Conservation (phyloP, 1,140 invertebrate species). For the Ceratoteleas bidentatus region DNA sequence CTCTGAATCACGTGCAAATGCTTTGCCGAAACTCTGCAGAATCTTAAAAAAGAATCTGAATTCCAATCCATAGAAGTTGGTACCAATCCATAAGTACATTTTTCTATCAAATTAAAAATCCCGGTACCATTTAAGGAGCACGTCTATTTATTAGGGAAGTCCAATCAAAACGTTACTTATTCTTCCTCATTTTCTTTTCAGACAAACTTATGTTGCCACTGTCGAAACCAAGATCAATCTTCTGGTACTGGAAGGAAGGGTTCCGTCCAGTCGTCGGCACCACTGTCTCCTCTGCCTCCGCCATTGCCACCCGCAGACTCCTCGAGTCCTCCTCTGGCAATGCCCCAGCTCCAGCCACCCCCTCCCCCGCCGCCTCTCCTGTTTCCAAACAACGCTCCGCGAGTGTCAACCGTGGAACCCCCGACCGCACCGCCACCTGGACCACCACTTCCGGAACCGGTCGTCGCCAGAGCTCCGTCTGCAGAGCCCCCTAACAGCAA, state of each 20-base stretch:
- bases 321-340: constrained; percentile 24
- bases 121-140: too few species aligned
- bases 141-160: too few species aligned
- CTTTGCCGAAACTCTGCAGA: too few species aligned
- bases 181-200: constrained; percentile 38
- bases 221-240: constrained; percentile 76
- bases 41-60: too few species aligned
- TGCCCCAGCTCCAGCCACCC: constrained; percentile 71
- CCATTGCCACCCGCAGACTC: constrained; percentile 72
- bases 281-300: constrained; percentile 73
- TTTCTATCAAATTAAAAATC: too few species aligned
- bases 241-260: constrained; percentile 74
- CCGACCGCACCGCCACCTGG: constrained; percentile 74
- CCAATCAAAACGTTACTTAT: too few species aligned
- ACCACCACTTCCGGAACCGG: constrained; percentile 75
- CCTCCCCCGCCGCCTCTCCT: constrained; percentile 66
- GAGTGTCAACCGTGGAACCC: constrained; percentile 8
- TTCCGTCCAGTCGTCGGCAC: constrained; percentile 64
- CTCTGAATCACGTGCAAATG: too few species aligned
- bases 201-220: constrained; percentile 81
- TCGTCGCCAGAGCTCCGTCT: constrained; percentile 73
- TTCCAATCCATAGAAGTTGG: too few species aligned
- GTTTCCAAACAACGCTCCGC: constrained; percentile 29
- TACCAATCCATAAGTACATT: too few species aligned
- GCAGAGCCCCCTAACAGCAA: constrained; percentile 75